Evolutionary conservation across 2,113 vertebrate genomes (phyloP).

Genomic region (Pithys albifrons): DNA sequence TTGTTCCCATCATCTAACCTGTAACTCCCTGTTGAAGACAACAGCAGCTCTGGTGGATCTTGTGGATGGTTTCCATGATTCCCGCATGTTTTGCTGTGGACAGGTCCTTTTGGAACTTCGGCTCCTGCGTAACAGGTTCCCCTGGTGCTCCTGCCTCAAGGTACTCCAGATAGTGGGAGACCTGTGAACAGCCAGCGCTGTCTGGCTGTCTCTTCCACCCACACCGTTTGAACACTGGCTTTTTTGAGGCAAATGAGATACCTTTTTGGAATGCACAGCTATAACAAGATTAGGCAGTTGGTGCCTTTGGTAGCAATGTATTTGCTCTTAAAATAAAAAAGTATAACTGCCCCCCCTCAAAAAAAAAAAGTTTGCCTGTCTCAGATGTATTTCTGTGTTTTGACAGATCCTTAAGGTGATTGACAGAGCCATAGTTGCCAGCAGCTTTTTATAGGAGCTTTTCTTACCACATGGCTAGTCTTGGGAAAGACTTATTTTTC

Average conservation of each 20-base stretch:
- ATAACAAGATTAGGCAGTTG: background rate
- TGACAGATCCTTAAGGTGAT: background rate
- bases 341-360: background rate
- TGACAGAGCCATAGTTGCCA: background rate
- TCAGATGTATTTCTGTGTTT: background rate
- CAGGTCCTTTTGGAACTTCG: background rate
- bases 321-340: background rate
- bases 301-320: background rate
- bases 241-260: background rate
- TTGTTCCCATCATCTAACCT: background rate
- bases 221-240: background rate
- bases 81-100: background rate
- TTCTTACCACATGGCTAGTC: background rate
- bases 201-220: background rate
- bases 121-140: conserved; percentile 10
- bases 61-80: background rate
- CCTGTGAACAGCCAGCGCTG: fast-evolving
- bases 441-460: background rate
- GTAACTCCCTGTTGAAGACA: fast-evolving
- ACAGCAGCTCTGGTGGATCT: background rate
- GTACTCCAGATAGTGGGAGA: background rate
- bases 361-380: background rate
- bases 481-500: background rate
- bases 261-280: background rate
- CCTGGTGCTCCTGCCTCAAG: conserved; percentile 1